Base-by-base conservation (phyloP, 2,797 vertebrate species). In the Huso huso region DNA sequence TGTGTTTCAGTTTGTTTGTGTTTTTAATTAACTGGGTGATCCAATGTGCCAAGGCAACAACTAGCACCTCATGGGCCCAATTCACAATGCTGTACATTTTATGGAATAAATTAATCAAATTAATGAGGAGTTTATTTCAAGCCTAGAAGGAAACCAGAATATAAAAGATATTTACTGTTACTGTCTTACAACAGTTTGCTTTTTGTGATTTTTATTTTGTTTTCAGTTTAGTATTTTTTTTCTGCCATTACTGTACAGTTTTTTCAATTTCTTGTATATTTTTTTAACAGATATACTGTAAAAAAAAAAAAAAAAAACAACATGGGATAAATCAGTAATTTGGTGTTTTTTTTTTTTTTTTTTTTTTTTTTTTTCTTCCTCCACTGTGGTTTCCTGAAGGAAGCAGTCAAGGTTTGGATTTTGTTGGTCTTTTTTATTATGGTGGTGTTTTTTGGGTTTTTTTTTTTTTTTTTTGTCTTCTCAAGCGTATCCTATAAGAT, bases 331-430 rank as follows among this genome's bases (percentile, higher is more conserved):
- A 7, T 74, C 75, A 79, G 73, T 58, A 53, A 69, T 66, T 68
- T 71, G 76, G 77, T 81, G 80, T 79, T 80, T 75, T 76, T 77
- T 84, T 80, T 48, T 85, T 69, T 80, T 74, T 77, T 73, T 74
- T 1, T 79, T 72, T 82, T 72, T 67, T 66, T 1, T 18, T 68
- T 78, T 73, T 82, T 72, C 84, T 68, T 84, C 63, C 71, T 15
- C 72, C 79, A 87, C 84, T 86, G 79, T 85, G 86, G 77, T 88
- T 71, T 86, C 87, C 84, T 79, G 80, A 91, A 98, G 95, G 93
- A 91, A 79, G 90, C 91, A 51, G 90, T 94, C 77, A 94, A 98
- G 96, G 96, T 98, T 96, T 94, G 95, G 80, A 87, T 83, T 62
- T 66, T 78, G 73, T 82, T 74, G 6, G 3, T 77, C 65, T 72